phyloP scores from a whole-genome alignment of 2,888 invertebrate genomes.

The Rhopalosiphum nymphaeae region DNA sequence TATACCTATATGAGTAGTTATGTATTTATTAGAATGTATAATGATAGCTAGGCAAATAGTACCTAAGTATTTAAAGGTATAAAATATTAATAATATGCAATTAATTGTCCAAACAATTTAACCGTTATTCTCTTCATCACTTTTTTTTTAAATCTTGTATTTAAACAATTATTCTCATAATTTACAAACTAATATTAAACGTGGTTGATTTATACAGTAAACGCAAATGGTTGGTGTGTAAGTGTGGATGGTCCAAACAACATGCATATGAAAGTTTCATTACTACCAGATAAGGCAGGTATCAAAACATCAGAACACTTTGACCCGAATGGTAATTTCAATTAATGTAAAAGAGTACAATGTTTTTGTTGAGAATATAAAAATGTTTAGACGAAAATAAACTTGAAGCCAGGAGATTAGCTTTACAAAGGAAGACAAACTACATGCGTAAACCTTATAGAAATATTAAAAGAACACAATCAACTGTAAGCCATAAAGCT shows the following conservation, averaged over 20 bases:
- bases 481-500: constrained; percentile 39
- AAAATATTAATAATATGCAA: background rate
- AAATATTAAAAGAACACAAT: constrained; percentile 55
- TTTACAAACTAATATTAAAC: constrained; percentile 17
- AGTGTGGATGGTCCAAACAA: constrained; percentile 61
- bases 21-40: background rate
- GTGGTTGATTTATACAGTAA: constrained; percentile 28
- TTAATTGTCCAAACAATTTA: background rate
- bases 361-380: constrained; percentile 40
- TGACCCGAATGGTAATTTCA: constrained; percentile 20
- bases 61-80: background rate
- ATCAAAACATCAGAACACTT: constrained; percentile 27
- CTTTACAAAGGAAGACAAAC: constrained; percentile 48
- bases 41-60: background rate
- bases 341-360: background rate
- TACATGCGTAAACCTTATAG: constrained; percentile 24
- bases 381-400: constrained; percentile 52
- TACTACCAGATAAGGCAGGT: constrained; percentile 49
- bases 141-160: background rate
- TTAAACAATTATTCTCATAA: constrained; percentile 1
- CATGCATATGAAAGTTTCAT: constrained; percentile 58
- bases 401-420: constrained; percentile 26
- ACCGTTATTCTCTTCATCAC: background rate
- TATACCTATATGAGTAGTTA: background rate
- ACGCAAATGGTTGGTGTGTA: constrained; percentile 53